A percentile compares a stretch with the other conserved stretches of the same genome.
These are phyloP conservation scores for Menidia menidia DNA, from an alignment of 2,797 vertebrate genomes.

Conservation along the genomic window DNA sequence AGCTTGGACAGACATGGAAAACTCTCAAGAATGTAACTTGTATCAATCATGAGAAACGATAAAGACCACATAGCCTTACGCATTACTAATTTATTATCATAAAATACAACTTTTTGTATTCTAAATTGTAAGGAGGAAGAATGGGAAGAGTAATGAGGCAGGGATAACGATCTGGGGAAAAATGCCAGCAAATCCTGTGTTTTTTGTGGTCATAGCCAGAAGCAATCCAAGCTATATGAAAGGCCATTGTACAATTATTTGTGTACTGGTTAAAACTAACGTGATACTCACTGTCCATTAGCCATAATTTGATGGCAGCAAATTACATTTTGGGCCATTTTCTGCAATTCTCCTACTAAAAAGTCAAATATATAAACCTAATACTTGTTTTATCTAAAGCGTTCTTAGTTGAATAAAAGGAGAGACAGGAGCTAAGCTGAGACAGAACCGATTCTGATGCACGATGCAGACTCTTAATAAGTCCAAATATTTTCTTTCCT, in stretches of 20 bases:
- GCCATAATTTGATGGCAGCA: neutral
- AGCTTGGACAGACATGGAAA: too few relatives aligned
- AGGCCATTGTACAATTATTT: neutral
- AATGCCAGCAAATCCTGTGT: neutral
- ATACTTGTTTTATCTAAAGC: neutral
- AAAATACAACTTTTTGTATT: neutral
- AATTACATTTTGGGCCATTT: neutral
- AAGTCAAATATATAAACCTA: neutral
- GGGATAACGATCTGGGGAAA: neutral
- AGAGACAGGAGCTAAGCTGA: constrained; percentile 3
- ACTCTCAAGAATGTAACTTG: too few relatives aligned
- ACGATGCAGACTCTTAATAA: constrained; percentile 6
- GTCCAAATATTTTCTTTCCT: constrained; percentile 8
- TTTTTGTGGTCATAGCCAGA: neutral
- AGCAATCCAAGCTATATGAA: neutral
- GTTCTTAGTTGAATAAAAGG: neutral
- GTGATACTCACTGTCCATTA: neutral
- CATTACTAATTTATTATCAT: too few relatives aligned
- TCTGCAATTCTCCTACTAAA: neutral
- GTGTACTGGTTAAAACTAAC: neutral
- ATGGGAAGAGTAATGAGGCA: neutral
- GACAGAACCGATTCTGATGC: too few relatives aligned
- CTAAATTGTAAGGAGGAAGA: neutral
- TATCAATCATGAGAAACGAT: too few relatives aligned
- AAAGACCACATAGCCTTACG: too few relatives aligned